Conservation (phyloP, 2,113 vertebrate species). For the Mormyrus iriodes region DNA sequence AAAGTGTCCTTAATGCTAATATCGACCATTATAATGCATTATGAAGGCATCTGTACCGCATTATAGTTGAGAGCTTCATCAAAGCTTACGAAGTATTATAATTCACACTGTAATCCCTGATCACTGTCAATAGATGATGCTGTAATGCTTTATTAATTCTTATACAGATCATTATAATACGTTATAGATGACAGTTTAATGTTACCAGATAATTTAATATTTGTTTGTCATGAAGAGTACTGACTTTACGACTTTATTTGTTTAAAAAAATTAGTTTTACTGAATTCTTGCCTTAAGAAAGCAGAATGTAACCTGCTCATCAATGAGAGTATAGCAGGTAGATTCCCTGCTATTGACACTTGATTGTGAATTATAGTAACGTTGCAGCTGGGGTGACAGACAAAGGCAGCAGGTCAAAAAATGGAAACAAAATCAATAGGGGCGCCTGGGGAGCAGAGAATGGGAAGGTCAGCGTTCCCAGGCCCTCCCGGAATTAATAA, state of each 20-base stretch:
- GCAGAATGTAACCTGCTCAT: slow-evolving; percentile 33
- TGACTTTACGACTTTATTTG: not conserved
- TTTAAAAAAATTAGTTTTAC: not conserved
- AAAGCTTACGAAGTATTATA: too few species aligned
- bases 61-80: too few species aligned
- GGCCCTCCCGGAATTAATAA: slow-evolving; percentile 47
- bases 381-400: slow-evolving; percentile 48
- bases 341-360: slow-evolving; percentile 49
- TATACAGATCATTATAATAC: not conserved
- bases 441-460: slow-evolving; percentile 37
- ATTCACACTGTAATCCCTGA: too few species aligned
- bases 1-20: too few species aligned
- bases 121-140: too few species aligned
- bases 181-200: not conserved
- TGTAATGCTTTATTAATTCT: not conserved
- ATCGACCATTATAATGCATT: too few species aligned
- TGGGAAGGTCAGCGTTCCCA: slow-evolving; percentile 36
- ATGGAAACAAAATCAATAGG: slow-evolving; percentile 58
- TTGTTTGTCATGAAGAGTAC: not conserved
- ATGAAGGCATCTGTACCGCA: too few species aligned
- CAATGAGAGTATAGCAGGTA: slow-evolving; percentile 39
- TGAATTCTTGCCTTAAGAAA: not conserved
- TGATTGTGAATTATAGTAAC: slow-evolving; percentile 53
- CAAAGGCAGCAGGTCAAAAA: slow-evolving; percentile 54
- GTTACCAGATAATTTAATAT: not conserved